Conservation (phyloP, 2,113 vertebrate genomes). For the Macrotus californicus region DNA sequence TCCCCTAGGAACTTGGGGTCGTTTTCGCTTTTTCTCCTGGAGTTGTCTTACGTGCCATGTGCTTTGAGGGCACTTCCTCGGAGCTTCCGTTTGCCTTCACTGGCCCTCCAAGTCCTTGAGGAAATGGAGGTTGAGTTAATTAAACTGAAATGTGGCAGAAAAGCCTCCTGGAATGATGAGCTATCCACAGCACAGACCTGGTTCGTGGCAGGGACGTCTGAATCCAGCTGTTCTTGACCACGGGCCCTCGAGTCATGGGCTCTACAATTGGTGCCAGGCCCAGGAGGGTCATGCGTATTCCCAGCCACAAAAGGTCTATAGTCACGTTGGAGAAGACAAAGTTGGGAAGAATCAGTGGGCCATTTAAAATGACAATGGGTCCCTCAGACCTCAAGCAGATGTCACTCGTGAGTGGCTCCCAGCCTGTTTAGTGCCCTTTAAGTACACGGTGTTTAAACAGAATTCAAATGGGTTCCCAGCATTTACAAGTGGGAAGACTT, state of each 20-base stretch:
- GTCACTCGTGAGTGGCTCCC: neutral
- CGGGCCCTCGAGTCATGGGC: rapidly evolving
- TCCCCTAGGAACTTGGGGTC: neutral
- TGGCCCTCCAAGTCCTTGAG: neutral
- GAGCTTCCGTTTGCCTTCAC: neutral
- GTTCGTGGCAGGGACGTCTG: neutral
- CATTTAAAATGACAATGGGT: neutral
- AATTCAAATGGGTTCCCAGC: too few relatives aligned
- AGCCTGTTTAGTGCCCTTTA: neutral
- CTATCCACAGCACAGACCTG: neutral
- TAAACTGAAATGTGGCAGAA: neutral
- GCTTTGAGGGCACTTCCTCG: neutral
- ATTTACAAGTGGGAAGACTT: neutral
- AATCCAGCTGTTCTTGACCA: neutral
- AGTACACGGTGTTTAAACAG: neutral
- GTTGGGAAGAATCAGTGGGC: neutral
- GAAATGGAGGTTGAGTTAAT: neutral
- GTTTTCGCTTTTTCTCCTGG: neutral
- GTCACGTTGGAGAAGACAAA: neutral
- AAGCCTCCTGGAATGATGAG: neutral
- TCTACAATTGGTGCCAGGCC: neutral
- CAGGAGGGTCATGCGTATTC: neutral
- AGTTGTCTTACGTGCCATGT: neutral
- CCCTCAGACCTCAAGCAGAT: neutral
- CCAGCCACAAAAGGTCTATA: conserved; percentile 37